Evolutionary conservation across 2,797 vertebrate species (phyloP), one percentile per base, ranked within the genome.

Genomic region (Balearica regulorum): DNA sequence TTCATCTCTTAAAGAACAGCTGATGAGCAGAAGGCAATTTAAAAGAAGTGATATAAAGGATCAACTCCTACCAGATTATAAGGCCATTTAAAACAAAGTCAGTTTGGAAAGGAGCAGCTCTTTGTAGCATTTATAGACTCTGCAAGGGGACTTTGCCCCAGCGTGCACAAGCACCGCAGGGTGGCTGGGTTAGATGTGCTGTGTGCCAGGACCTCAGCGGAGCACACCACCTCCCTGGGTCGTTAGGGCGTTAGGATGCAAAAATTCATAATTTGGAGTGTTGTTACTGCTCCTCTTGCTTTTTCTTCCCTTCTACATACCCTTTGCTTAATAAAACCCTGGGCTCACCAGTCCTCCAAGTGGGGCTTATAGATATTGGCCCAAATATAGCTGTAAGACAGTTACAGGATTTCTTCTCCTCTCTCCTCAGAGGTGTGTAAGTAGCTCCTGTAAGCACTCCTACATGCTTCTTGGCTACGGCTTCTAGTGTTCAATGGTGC

Each of bases 21-120:
- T 96, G 81, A 96, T 54, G 89, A 94, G 76, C 89, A 96, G 93
- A 94, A 95, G 87, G 80, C 82, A 92, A 87, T 93, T 93, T 94
- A 61, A 93, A 85, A 83, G 46, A 85, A 85, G 81, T 3, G 60
- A 93, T 80, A 91, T n/a, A 76, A 95, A 89, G 58, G 79, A 91
- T 87, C 82, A 87, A 54, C 71, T 83, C 77, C 83, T 76, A 82
- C 41, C 60, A 92, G 90, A 92, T 78, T 94, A 91, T 7, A 49
- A 60, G n/a, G n/a, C 58, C 39, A 39, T 62, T 72, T 62, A 35
- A 60, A 83, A 87, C 75, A 48, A 58, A 89, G 39, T 33, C 2
- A 21, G 89, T 94, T 79, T 72, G 70, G 58, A 76, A 90, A 75
- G 75, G 9, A 91, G 6, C 18, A 16, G 33, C 11, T 76, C 71